phyloP scores from a whole-genome alignment of 2,888 invertebrate species.

The Plebejus argus region DNA sequence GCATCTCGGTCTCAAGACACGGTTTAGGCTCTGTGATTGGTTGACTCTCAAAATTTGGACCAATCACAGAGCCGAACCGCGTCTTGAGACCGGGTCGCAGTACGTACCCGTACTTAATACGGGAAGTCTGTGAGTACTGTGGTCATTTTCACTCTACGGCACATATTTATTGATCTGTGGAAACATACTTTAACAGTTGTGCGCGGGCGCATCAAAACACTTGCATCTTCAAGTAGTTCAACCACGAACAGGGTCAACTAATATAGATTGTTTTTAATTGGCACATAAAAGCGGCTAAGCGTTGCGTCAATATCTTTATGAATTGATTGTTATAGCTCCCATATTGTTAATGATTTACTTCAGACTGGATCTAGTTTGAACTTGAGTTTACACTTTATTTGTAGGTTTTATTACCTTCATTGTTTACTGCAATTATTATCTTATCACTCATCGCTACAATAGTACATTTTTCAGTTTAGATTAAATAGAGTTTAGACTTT shows the following conservation, averaged over 20 bases:
- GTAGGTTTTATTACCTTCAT: not conserved
- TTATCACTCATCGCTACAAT: too few relatives aligned
- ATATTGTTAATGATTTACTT: constrained; percentile 8
- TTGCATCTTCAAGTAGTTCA: not conserved
- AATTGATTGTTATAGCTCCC: constrained; percentile 15
- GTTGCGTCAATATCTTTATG: constrained; percentile 22
- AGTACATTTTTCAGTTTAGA: too few relatives aligned
- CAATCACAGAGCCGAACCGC: too few relatives aligned
- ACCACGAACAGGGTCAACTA: constrained; percentile 14
- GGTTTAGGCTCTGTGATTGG: too few relatives aligned
- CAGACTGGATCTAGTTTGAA: not conserved
- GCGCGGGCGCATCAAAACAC: not conserved
- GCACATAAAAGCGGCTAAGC: constrained; percentile 13
- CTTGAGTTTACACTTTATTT: not conserved
- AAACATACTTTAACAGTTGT: not conserved
- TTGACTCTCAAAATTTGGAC: too few relatives aligned
- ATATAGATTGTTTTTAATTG: constrained; percentile 30
- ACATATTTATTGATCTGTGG: not conserved
- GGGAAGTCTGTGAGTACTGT: not conserved
- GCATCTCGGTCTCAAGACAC: too few relatives aligned
- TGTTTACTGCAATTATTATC: not conserved
- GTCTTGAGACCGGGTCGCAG: too few relatives aligned
- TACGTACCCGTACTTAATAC: too few relatives aligned
- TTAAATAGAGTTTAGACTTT: too few relatives aligned
- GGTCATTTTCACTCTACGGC: not conserved